Evolutionary conservation across 2,113 vertebrate species (phyloP), one percentile per base, ranked within the genome.

Genomic region (Corythoichthys haematopterus): DNA sequence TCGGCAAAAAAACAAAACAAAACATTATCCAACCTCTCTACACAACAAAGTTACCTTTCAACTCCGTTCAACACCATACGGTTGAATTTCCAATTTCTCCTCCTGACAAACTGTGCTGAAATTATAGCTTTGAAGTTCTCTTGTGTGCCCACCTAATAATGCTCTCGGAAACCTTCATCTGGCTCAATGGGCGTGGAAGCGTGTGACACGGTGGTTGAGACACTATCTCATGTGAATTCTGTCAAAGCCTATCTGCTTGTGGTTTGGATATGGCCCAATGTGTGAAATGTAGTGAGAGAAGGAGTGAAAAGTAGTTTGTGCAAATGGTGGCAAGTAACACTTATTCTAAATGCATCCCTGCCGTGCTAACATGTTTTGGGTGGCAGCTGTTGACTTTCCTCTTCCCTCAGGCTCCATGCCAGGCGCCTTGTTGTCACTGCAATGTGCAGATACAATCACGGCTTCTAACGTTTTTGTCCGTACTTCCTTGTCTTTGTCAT

Each of bases 371-470:
- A 48, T 71, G 64, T 78, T 79, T 80, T 75, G 77, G 80, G 82
- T 85, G 80, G 74, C 88, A 91, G 87, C 87, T 90, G 88, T 83
- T 86, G 81, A 84, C 77, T 82, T 77, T 71, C 76, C 72, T 58
- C 74, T 66, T 80, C 66, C 68, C 77, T 80, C 63, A 71, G 88
- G 88, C 87, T 51, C 63, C 70, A 12, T 68, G 85, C 86, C 87
- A 90, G 78, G 64, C 77, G 51, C 73, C 75, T 81, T 83, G 85
- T 89, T 83, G 81, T 87, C 83, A 85, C 82, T 80, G 81, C 80
- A 85, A 85, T 80, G 68, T 3, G 68, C 58, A 74, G 78, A 69
- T 86, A 83, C 85, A 84, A 86, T 80, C 77, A 73, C 82, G 78
- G 79, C 69, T 78, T 78, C 64, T 83, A 81, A 85, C 85, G 78